phyloP scores from a whole-genome alignment of 2,888 invertebrate species.

The Xestoiulus laeticollis region DNA sequence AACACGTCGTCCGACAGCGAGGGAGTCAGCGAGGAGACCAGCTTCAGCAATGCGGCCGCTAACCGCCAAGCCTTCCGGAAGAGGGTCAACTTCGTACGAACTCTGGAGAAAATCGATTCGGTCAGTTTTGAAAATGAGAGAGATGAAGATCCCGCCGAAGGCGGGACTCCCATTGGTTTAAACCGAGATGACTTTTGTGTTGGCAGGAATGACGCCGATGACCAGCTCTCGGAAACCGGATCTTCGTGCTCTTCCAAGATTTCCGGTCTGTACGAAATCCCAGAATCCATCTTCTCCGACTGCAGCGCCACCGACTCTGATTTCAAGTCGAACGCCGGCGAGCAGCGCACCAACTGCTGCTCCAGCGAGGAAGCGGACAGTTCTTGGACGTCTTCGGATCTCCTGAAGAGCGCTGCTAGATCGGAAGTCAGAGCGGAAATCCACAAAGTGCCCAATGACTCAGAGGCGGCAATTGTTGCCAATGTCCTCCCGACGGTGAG shows the following conservation, averaged over 20 bases:
- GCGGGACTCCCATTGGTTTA: not conserved
- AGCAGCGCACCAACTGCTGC: not conserved
- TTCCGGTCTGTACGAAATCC: not conserved
- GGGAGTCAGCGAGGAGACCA: slow-evolving; percentile 44
- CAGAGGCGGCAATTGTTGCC: not conserved
- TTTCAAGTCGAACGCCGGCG: not conserved
- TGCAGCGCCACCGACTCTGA: slow-evolving; percentile 50
- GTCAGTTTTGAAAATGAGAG: slow-evolving; percentile 53
- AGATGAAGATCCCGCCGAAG: slow-evolving; percentile 19
- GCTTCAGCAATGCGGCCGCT: slow-evolving; percentile 43
- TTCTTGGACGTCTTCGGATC: slow-evolving; percentile 48
- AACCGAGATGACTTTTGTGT: slow-evolving; percentile 27
- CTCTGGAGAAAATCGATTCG: slow-evolving; percentile 52
- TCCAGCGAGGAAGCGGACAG: slow-evolving; percentile 52
- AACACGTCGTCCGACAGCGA: not conserved
- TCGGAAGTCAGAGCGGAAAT: slow-evolving; percentile 52
- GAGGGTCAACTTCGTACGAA: slow-evolving; percentile 47
- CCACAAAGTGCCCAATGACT: slow-evolving; percentile 41
- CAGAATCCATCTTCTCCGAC: slow-evolving; percentile 27
- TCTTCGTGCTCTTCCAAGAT: slow-evolving; percentile 44
- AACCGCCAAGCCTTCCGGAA: slow-evolving; percentile 40
- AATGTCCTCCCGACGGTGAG: not conserved
- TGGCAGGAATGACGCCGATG: slow-evolving; percentile 23
- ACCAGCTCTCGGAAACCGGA: slow-evolving; percentile 22
- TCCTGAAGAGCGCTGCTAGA: not conserved